These are phyloP conservation scores for Taxidea taxus DNA, from an alignment of 2,113 vertebrate genomes.

Conservation along the genomic window DNA sequence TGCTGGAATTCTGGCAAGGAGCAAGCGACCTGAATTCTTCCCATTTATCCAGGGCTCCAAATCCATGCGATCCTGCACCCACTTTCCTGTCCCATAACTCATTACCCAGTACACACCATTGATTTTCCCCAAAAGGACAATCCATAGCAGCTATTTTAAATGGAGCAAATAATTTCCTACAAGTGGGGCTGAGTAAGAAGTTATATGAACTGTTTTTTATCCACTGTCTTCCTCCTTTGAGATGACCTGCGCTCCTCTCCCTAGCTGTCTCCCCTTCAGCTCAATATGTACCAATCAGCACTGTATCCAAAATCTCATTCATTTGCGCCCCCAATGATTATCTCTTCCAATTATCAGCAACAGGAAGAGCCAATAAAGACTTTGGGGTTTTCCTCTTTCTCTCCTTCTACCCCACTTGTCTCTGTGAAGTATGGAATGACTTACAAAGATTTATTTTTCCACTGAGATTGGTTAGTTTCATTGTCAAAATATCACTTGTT, in stretches of 20 bases:
- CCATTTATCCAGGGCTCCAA: accelerated
- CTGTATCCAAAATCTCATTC: neutral
- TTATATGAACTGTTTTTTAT: neutral
- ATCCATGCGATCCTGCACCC: accelerated
- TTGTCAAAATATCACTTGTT: neutral
- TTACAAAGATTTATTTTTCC: neutral
- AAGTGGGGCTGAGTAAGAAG: neutral
- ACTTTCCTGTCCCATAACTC: neutral
- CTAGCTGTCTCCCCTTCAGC: neutral
- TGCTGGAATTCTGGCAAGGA: neutral
- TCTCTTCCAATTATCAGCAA: neutral
- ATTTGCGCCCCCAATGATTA: neutral
- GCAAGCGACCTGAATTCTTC: neutral
- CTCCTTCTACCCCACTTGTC: neutral
- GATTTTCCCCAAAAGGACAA: neutral
- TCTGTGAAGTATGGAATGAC: neutral
- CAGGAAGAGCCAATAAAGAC: neutral
- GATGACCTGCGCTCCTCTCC: neutral
- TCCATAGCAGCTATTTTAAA: neutral
- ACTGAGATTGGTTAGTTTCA: neutral
- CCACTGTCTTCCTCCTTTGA: neutral
- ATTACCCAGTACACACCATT: neutral
- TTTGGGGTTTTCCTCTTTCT: neutral
- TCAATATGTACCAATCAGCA: neutral
- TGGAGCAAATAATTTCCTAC: neutral